Evolutionary conservation across 2,888 invertebrate genomes (phyloP), one percentile per base, ranked within the genome.

Genomic region (Tenthredo amoena): DNA sequence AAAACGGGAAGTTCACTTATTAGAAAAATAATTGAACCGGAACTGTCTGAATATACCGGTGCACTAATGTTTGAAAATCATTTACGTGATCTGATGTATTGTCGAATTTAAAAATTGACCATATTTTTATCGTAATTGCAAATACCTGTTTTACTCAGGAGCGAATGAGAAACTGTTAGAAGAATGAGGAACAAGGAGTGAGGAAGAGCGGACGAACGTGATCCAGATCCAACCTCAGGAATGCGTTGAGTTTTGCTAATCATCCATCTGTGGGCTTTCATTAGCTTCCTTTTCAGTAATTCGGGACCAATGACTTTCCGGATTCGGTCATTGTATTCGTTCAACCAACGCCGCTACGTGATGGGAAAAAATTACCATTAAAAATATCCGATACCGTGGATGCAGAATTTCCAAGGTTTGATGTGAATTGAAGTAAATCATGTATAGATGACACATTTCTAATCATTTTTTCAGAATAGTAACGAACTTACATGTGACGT

Each of bases 261-360:
- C 96, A 98, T 96, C 98, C 98, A 98, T 90, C 96, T 95, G 92
- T 96, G 97, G 1, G 96, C 97, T 86, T 95, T 95, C 93, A 96
- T 96, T 88, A 96, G 95, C 0, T 96, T 96, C 91, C 96, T 96
- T 58, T 94, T 95, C 90, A 96, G 96, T 65, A 98, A 94, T 91
- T 97, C 97, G 0, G 96, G 95, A 0, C 98, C 98, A 4, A 98
- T 96, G 76, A 95, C 94, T 85, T 95, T 95, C 55, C 97, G 95
- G 86, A 98, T 96, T 88, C 96, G 95, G 15, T 95, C 95, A 93
- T 98, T 97, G 93, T 98, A 98, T 12, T 95, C 94, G 91, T 98
- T 98, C 82, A 98, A 93, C 97, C 97, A 97, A 40, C 95, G 95
- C 93, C 96, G 96, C 97, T 97, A 91, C 71, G 93, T 5, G 81